phyloP scores from a whole-genome alignment of 2,113 vertebrate species.

The Pagrus major region DNA sequence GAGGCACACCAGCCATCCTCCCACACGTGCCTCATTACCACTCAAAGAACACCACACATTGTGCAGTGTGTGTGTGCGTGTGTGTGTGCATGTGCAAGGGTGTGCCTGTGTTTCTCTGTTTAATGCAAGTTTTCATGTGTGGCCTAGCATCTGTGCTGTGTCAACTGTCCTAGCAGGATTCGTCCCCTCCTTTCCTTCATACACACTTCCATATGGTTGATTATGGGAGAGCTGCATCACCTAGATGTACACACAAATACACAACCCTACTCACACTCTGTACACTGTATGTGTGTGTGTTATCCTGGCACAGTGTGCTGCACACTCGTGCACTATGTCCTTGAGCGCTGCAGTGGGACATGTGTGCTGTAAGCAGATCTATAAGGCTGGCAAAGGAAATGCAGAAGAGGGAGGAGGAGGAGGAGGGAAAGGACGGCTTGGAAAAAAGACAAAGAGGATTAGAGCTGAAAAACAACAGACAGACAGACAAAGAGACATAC shows the following conservation, averaged over 20 bases:
- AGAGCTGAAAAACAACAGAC: constrained; percentile 20
- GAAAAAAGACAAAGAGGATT: constrained; percentile 5
- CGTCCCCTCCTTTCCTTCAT: constrained; percentile 21
- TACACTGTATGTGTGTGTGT: constrained; percentile 20
- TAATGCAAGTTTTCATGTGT: constrained; percentile 24
- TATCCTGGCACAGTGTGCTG: constrained; percentile 29
- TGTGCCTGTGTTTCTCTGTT: constrained; percentile 9
- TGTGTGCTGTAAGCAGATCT: constrained; percentile 63
- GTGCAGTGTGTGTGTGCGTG: constrained; percentile 16
- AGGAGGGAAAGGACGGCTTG: constrained; percentile 16
- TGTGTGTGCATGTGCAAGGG: neutral
- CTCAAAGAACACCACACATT: constrained; percentile 53
- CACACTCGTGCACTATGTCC: constrained; percentile 60
- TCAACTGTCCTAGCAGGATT: constrained; percentile 55
- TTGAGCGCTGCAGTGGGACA: constrained; percentile 74
- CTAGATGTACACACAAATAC: neutral
- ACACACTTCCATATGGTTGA: constrained; percentile 64
- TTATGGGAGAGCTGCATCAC: constrained; percentile 27
- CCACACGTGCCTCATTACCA: constrained; percentile 71
- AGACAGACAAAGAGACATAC: neutral
- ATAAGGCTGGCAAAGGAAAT: constrained; percentile 49
- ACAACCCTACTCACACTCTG: neutral
- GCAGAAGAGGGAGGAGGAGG: constrained; percentile 20
- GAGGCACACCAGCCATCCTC: constrained; percentile 63
- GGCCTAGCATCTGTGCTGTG: constrained; percentile 68